phyloP scores from a whole-genome alignment of 2,113 vertebrate species.

The Puntigrus tetrazona region DNA sequence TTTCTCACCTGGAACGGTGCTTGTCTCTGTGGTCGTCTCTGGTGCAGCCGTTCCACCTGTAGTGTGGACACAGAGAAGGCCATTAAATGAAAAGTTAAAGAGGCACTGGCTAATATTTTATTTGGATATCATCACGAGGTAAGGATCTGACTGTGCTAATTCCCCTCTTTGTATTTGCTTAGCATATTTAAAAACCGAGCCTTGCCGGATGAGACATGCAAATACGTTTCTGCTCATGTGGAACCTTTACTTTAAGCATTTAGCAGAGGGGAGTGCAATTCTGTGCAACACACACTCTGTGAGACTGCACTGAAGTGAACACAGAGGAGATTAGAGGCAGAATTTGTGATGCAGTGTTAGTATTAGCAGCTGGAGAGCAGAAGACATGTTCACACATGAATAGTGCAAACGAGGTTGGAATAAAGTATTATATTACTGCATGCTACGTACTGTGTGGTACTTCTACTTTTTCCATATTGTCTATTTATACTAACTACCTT shows the following conservation, averaged over 20 bases:
- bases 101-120: background rate
- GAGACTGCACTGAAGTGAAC: slow-evolving; percentile 35
- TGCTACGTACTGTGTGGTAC: background rate
- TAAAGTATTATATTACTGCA: background rate
- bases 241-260: slow-evolving; percentile 1
- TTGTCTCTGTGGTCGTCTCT: slow-evolving; percentile 49
- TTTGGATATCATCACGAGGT: background rate
- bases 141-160: slow-evolving; percentile 11
- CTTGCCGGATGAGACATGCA: slow-evolving; percentile 27
- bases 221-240: background rate
- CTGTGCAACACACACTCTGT: slow-evolving; percentile 30
- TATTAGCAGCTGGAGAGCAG: background rate
- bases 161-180: slow-evolving; percentile 11
- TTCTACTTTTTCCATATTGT: background rate
- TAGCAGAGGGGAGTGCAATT: background rate
- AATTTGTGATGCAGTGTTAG: background rate
- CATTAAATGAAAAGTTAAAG: slow-evolving; percentile 31
- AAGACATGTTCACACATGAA: background rate
- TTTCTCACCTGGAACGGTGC: slow-evolving; percentile 44
- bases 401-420: background rate
- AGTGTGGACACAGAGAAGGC: slow-evolving; percentile 10
- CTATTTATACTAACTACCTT: too few species aligned
- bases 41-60: slow-evolving; percentile 49
- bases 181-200: slow-evolving; percentile 9
- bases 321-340: slow-evolving; percentile 14